Evolutionary conservation across 2,113 vertebrate genomes (phyloP).

Genomic region (Uria aalge): DNA sequence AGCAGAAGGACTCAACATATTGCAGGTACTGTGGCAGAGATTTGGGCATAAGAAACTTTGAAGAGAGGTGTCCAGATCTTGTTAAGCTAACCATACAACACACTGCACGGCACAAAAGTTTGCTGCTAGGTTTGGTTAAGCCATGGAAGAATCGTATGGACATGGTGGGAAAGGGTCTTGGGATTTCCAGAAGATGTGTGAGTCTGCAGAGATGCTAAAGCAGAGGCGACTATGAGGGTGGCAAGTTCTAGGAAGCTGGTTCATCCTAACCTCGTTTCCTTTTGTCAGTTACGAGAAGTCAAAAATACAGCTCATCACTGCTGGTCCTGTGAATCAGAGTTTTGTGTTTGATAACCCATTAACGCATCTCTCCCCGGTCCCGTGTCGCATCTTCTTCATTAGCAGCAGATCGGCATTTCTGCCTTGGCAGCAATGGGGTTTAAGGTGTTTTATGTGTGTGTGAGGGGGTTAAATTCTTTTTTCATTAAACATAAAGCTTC

Average conservation of each 20-base stretch:
- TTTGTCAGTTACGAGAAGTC: not conserved
- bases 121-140: not conserved
- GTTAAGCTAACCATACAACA: not conserved
- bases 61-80: not conserved
- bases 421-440: not conserved
- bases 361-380: not conserved
- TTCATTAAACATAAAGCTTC: constrained; percentile 4
- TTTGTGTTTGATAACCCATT: not conserved
- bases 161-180: too few species aligned
- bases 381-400: not conserved
- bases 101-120: not conserved
- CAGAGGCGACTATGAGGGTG: not conserved
- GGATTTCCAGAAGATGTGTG: not conserved
- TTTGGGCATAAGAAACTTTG: not conserved
- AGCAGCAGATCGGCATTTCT: not conserved
- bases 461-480: not conserved
- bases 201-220: not conserved
- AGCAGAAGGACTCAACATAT: not conserved
- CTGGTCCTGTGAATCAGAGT: not conserved
- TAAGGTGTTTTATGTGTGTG: not conserved
- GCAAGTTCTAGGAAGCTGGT: not conserved
- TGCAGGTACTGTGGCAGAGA: not conserved
- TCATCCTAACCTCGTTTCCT: not conserved
- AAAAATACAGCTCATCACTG: not conserved
- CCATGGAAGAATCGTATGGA: not conserved